Percentiles rank a stretch among this genome's conserved stretches.
These are phyloP conservation scores for Plagodis pulveraria DNA, from an alignment of 2,888 invertebrate genomes.

Conservation along the genomic window DNA sequence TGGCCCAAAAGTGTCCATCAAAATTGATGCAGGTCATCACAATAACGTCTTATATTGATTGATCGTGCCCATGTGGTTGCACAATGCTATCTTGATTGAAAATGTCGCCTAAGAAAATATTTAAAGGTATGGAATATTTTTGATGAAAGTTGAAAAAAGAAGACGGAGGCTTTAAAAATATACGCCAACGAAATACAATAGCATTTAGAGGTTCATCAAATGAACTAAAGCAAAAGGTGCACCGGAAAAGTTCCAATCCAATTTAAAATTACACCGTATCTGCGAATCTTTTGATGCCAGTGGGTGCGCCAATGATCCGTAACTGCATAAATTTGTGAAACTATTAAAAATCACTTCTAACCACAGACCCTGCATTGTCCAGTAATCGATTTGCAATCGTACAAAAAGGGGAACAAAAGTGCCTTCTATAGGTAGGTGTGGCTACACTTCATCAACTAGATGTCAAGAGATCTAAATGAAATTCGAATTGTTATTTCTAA, in stretches of 20 bases:
- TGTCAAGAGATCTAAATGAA: slow-evolving; percentile 67
- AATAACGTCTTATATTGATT: slow-evolving; percentile 58
- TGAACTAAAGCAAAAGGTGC: slow-evolving; percentile 19
- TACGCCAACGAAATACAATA: neutral
- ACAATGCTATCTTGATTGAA: slow-evolving; percentile 67
- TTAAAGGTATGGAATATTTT: slow-evolving; percentile 2
- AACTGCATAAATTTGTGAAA: slow-evolving; percentile 65
- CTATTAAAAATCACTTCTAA: slow-evolving; percentile 71
- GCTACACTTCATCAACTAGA: slow-evolving; percentile 61
- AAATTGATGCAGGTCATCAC: slow-evolving; percentile 31
- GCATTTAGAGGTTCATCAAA: slow-evolving; percentile 19
- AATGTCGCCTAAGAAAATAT: slow-evolving; percentile 68
- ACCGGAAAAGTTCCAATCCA: slow-evolving; percentile 24
- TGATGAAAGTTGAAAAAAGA: neutral
- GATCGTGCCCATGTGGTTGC: slow-evolving; percentile 69
- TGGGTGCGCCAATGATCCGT: slow-evolving; percentile 74
- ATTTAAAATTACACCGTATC: slow-evolving; percentile 52
- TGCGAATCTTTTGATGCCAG: slow-evolving; percentile 52
- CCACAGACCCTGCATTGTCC: slow-evolving; percentile 53
- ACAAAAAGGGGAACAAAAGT: slow-evolving; percentile 51
- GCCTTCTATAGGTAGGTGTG: slow-evolving; percentile 69
- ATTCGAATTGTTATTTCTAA: slow-evolving; percentile 72
- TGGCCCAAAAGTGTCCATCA: slow-evolving; percentile 21
- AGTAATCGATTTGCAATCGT: slow-evolving; percentile 63
- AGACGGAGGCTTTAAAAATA: too few relatives aligned